phyloP scores from a whole-genome alignment of 1,140 invertebrate genomes.

The Euschistus heros region DNA sequence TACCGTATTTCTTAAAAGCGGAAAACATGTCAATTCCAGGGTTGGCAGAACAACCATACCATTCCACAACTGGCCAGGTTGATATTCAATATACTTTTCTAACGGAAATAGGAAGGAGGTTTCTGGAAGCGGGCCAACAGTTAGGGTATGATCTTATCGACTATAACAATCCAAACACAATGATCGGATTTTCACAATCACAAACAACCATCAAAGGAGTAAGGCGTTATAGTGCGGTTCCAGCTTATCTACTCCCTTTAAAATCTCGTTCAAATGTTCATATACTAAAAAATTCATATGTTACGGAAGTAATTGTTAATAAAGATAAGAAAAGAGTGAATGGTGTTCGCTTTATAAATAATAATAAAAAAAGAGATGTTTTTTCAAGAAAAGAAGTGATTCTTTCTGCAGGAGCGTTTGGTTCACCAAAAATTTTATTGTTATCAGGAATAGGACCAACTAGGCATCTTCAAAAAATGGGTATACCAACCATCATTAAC shows the following conservation, averaged over 20 bases:
- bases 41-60: slow-evolving; percentile 42
- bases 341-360: slow-evolving; percentile 43
- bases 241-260: slow-evolving; percentile 44
- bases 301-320: slow-evolving; percentile 45
- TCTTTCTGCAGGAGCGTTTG: slow-evolving; percentile 26
- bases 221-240: slow-evolving; percentile 43
- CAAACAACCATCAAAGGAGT: slow-evolving; percentile 36
- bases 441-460: slow-evolving; percentile 25
- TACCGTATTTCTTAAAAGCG: slow-evolving; percentile 40
- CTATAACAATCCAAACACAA: slow-evolving; percentile 39
- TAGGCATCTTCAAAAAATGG: slow-evolving; percentile 21
- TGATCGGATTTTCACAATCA: slow-evolving; percentile 36
- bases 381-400: slow-evolving; percentile 27
- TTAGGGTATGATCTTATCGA: slow-evolving; percentile 43
- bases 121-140: slow-evolving; percentile 39
- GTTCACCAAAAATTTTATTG: slow-evolving; percentile 26
- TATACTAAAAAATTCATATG: slow-evolving; percentile 41
- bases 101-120: slow-evolving; percentile 42
- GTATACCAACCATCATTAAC: slow-evolving; percentile 40
- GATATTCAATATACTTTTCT: slow-evolving; percentile 41
- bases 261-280: slow-evolving; percentile 43
- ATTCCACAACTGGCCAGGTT: slow-evolving; percentile 52
- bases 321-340: slow-evolving; percentile 40
- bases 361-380: slow-evolving; percentile 22
- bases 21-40: slow-evolving; percentile 31